These are phyloP conservation scores for Tribolium castaneum DNA, from an alignment of 1,140 invertebrate genomes.

Conservation along the genomic window DNA sequence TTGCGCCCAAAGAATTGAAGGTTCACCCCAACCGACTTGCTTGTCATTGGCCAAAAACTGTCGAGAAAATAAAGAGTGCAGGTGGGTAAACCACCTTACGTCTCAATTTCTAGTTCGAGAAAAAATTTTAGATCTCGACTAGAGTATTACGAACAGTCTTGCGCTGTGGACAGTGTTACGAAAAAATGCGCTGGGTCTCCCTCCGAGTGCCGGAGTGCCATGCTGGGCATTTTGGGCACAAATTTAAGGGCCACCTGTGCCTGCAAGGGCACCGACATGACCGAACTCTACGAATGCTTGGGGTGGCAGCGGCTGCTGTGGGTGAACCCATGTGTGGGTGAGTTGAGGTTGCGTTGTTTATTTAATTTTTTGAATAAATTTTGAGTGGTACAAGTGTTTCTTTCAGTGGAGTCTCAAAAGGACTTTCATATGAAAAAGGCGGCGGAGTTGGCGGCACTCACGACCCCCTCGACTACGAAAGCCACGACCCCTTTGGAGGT, in stretches of 20 bases:
- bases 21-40: slow-evolving; percentile 80
- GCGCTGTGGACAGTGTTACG: slow-evolving; percentile 88
- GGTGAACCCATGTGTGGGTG: slow-evolving; percentile 92
- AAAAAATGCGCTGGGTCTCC: slow-evolving; percentile 89
- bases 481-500: slow-evolving; percentile 54
- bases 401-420: slow-evolving; percentile 87
- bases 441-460: slow-evolving; percentile 65
- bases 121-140: slow-evolving; percentile 73
- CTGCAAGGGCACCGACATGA: slow-evolving; percentile 84
- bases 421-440: slow-evolving; percentile 82
- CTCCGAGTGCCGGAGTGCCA: slow-evolving; percentile 81
- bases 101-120: not conserved
- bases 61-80: slow-evolving; percentile 79
- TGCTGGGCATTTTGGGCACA: slow-evolving; percentile 87
- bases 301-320: slow-evolving; percentile 91
- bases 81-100: slow-evolving; percentile 65
- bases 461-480: slow-evolving; percentile 65
- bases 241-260: slow-evolving; percentile 85
- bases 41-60: slow-evolving; percentile 83
- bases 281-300: slow-evolving; percentile 85
- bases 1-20: slow-evolving; percentile 82
- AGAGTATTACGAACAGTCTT: slow-evolving; percentile 89
- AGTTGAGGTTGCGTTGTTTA: no score
- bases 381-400: not conserved
- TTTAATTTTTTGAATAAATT: no score